Evolutionary conservation across 1,140 invertebrate species (phyloP).

Genomic region (Zaprionus africanus): DNA sequence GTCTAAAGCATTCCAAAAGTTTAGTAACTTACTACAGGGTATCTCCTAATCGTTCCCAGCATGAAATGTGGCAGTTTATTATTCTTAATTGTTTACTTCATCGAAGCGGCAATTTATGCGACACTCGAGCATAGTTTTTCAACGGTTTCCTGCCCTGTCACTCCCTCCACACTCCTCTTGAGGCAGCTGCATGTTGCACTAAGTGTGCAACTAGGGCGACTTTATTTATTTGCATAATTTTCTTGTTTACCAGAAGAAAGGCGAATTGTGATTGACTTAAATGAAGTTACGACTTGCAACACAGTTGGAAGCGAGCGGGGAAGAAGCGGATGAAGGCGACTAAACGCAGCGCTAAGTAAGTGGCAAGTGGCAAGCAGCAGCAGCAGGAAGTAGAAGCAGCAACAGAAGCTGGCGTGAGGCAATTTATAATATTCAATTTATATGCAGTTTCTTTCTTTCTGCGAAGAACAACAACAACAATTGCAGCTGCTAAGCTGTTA

Average conservation of each 20-base stretch:
- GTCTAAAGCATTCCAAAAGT: background rate
- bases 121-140: constrained; percentile 19
- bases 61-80: background rate
- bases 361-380: constrained; percentile 31
- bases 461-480: constrained; percentile 39
- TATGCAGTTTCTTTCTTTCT: constrained; percentile 67
- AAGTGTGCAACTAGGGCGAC: constrained; percentile 41
- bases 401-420: constrained; percentile 65
- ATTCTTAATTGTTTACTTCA: constrained; percentile 27
- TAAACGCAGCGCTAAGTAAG: constrained; percentile 55
- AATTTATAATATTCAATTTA: constrained; percentile 84
- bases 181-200: constrained; percentile 26
- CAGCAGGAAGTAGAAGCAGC: constrained; percentile 39
- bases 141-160: background rate
- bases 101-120: constrained; percentile 24
- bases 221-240: constrained; percentile 79
- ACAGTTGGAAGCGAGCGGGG: background rate
- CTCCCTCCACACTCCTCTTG: background rate
- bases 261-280: constrained; percentile 75
- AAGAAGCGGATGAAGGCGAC: constrained; percentile 22
- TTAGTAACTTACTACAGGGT: background rate
- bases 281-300: constrained; percentile 80
- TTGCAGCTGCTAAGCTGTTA: constrained; percentile 74
- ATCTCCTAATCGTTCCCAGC: background rate
- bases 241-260: constrained; percentile 69